Percentiles rank a stretch among this genome's conserved stretches.
These are phyloP conservation scores for Menidia beryllina DNA, from an alignment of 2,113 vertebrate genomes.

Conservation along the genomic window DNA sequence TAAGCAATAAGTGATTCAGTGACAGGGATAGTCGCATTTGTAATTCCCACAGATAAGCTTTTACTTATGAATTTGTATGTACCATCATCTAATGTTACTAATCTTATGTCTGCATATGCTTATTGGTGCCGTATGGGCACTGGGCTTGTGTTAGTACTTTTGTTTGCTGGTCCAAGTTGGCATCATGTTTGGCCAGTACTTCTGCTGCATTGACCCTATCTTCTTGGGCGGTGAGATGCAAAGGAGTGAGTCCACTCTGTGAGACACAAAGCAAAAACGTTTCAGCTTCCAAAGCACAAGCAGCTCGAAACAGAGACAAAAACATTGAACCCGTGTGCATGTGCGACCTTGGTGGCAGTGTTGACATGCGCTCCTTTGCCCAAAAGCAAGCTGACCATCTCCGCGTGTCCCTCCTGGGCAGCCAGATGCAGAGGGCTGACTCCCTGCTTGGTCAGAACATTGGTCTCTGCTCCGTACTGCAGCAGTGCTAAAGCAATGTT, in stretches of 20 bases:
- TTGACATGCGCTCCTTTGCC: constrained; percentile 90
- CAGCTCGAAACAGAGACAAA: background rate
- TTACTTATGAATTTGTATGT: background rate
- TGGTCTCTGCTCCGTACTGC: constrained; percentile 90
- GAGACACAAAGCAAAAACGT: constrained; percentile 33
- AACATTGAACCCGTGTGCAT: background rate
- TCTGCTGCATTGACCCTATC: constrained; percentile 93
- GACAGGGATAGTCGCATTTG: too few relatives aligned
- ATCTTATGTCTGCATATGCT: background rate
- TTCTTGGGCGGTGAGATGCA: constrained; percentile 95
- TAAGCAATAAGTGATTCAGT: too few relatives aligned
- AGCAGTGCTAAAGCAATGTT: constrained; percentile 89
- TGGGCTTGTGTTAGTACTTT: constrained; percentile 82
- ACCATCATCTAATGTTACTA: background rate
- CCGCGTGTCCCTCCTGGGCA: constrained; percentile 92
- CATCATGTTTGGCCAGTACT: constrained; percentile 88
- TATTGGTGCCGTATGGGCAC: background rate
- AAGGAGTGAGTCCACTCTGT: constrained; percentile 91
- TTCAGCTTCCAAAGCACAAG: too few relatives aligned
- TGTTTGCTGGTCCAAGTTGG: constrained; percentile 92
- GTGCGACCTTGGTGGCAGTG: constrained; percentile 88
- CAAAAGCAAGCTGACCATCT: constrained; percentile 92
- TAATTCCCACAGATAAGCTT: background rate
- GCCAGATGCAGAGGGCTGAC: constrained; percentile 94
- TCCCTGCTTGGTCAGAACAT: constrained; percentile 92